Evolutionary conservation across 2,888 invertebrate species (phyloP).

Genomic region (Tinea pellionella): DNA sequence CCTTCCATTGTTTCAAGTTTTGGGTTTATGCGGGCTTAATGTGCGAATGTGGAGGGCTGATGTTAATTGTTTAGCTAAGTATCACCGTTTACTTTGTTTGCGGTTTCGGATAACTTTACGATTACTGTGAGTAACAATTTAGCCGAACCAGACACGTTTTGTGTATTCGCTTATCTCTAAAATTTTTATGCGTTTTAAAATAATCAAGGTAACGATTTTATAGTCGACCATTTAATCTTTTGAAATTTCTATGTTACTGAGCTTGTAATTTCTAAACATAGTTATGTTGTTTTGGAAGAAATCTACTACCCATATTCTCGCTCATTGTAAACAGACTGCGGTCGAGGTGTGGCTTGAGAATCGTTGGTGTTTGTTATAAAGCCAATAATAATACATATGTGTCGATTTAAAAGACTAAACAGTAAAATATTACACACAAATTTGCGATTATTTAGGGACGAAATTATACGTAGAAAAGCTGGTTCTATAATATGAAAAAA

Average conservation of each 20-base stretch:
- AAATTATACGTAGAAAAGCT: too few species aligned
- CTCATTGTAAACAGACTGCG: neutral
- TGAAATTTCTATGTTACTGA: too few species aligned
- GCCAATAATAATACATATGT: too few species aligned
- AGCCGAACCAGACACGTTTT: conserved; percentile 42
- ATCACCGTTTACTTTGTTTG: conserved; percentile 36
- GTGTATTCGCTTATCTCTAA: neutral
- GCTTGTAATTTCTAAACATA: too few species aligned
- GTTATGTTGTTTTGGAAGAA: neutral
- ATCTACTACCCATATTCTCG: neutral
- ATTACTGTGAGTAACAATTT: conserved; percentile 48
- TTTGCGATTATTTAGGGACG: too few species aligned
- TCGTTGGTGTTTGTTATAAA: neutral
- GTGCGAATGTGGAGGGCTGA: conserved; percentile 45
- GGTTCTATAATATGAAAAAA: neutral
- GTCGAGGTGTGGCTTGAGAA: neutral
- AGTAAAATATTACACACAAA: too few species aligned
- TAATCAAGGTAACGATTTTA: too few species aligned
- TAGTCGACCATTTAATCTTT: too few species aligned
- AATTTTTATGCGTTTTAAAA: too few species aligned
- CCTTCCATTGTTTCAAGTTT: conserved; percentile 50
- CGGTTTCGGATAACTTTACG: conserved; percentile 42
- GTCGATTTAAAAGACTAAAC: too few species aligned
- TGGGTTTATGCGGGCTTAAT: conserved; percentile 56
- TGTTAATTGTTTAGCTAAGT: conserved; percentile 62